Conservation (phyloP, 2,113 vertebrate species). For the Cyphomyrus plagiostoma region DNA sequence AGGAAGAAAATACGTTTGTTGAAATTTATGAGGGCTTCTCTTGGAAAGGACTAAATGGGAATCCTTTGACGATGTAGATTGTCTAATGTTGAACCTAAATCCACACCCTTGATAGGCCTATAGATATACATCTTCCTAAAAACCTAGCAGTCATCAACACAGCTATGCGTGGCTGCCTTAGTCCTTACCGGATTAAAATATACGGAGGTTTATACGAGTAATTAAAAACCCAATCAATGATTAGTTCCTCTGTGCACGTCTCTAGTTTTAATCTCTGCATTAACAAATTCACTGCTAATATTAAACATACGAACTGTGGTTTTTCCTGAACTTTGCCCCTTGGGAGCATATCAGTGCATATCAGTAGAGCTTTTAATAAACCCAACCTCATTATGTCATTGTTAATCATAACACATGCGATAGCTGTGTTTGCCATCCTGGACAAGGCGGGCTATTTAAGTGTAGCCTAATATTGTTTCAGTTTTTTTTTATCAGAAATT, state of each 20-base stretch:
- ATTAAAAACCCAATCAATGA: neutral
- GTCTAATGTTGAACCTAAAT: neutral
- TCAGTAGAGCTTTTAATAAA: neutral
- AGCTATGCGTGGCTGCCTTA: neutral
- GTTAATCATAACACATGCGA: neutral
- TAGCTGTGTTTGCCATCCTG: neutral
- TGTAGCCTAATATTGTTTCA: neutral
- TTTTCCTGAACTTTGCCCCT: neutral
- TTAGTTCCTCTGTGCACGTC: neutral
- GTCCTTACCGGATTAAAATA: neutral
- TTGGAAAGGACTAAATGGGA: neutral
- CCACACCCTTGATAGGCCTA: neutral
- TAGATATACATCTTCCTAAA: neutral
- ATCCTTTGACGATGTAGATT: neutral
- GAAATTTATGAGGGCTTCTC: neutral
- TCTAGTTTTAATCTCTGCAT: neutral
- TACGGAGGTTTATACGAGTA: neutral
- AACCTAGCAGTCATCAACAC: neutral
- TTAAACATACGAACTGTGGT: neutral
- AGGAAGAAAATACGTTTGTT: neutral
- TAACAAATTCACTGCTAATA: neutral
- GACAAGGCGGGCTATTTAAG: neutral
- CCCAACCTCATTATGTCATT: neutral
- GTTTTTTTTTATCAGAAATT: neutral
- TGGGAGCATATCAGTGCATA: neutral